Conservation (phyloP, 2,888 invertebrate species). For the Aphelenchoides bicaudatus region DNA sequence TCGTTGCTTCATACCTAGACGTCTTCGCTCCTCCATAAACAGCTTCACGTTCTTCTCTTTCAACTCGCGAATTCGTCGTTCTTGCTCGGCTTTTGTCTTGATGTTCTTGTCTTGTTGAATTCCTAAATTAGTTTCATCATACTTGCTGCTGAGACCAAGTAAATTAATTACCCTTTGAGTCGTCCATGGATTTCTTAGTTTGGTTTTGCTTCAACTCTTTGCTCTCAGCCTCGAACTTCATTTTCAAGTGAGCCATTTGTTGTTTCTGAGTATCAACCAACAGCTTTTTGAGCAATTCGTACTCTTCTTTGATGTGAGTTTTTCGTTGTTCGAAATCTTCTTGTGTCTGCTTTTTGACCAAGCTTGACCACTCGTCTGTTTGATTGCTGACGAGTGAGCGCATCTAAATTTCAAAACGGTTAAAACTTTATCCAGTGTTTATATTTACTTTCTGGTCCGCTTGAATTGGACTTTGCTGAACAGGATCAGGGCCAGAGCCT, state of each 20-base stretch:
- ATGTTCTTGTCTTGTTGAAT: conserved; percentile 79
- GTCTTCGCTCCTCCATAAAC: conserved; percentile 59
- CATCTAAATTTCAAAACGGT: conserved; percentile 55
- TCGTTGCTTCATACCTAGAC: conserved; percentile 52
- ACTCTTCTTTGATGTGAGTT: conserved; percentile 68
- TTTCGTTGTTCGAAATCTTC: conserved; percentile 75
- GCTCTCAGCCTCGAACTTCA: conserved; percentile 68
- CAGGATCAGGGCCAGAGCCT: conserved; percentile 14
- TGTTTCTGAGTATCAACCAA: conserved; percentile 77
- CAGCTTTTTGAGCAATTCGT: conserved; percentile 70
- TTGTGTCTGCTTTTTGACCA: conserved; percentile 73
- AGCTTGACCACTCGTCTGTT: conserved; percentile 86
- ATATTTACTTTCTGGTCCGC: conserved; percentile 15
- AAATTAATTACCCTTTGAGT: conserved; percentile 67
- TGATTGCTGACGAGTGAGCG: conserved; percentile 78
- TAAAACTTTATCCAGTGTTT: conserved; percentile 5
- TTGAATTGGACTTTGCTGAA: background rate
- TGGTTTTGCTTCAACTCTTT: conserved; percentile 92
- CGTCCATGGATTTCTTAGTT: conserved; percentile 93
- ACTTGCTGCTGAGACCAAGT: too few relatives aligned
- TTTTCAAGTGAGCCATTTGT: conserved; percentile 48
- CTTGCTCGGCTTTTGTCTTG: conserved; percentile 85
- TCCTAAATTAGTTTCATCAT: background rate
- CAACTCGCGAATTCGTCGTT: conserved; percentile 80
- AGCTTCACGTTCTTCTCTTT: conserved; percentile 72